Percentiles rank a stretch among this genome's conserved stretches.
phyloP scores from a whole-genome alignment of 1,140 invertebrate species.

The Leptinotarsa texana region DNA sequence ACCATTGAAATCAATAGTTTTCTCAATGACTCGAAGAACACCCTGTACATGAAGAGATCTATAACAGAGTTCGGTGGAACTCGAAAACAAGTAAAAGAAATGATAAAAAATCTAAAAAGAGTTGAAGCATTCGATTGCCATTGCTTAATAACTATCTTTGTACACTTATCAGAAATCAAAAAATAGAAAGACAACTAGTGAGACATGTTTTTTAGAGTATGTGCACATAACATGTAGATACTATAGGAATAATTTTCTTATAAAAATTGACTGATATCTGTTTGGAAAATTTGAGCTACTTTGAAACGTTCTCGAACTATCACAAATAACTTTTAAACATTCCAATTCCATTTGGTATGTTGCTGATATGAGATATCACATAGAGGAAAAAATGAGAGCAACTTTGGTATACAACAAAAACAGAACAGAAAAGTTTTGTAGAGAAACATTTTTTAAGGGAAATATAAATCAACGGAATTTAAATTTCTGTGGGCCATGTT shows the following conservation, averaged over 20 bases:
- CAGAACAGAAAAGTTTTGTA: no score
- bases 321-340: neutral
- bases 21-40: neutral
- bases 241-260: slow-evolving; percentile 12
- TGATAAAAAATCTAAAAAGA: slow-evolving; percentile 16
- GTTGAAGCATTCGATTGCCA: neutral
- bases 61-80: neutral
- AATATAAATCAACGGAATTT: no score
- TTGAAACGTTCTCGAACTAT: neutral
- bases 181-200: slow-evolving; percentile 28
- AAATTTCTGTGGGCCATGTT: no score
- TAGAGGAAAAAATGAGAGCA: no score
- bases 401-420: no score
- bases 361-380: no score
- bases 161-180: slow-evolving; percentile 28
- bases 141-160: slow-evolving; percentile 37
- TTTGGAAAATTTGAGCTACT: neutral
- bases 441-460: no score
- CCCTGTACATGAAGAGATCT: neutral
- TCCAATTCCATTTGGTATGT: no score
- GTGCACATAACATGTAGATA: slow-evolving; percentile 13
- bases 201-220: slow-evolving; percentile 26
- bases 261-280: slow-evolving; percentile 10
- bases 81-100: neutral
- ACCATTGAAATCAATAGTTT: neutral